These are phyloP conservation scores for Ptilonorhynchus violaceus DNA, from an alignment of 2,113 vertebrate genomes.

Conservation along the genomic window DNA sequence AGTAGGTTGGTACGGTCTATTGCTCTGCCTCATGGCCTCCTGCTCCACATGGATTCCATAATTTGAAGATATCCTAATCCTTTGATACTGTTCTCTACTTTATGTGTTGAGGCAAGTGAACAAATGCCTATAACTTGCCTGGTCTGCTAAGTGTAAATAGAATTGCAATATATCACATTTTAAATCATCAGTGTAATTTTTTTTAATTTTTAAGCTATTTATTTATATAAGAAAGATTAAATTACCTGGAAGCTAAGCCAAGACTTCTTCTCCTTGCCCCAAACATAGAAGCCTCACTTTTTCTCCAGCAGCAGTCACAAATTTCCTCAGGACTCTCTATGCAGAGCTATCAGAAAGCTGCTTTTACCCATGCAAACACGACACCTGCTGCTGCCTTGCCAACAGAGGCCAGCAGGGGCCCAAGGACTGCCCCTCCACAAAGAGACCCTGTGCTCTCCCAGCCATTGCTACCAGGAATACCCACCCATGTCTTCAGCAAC, in stretches of 20 bases:
- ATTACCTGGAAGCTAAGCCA: neutral
- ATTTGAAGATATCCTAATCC: neutral
- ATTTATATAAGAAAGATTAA: neutral
- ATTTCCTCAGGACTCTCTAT: neutral
- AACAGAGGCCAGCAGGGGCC: neutral
- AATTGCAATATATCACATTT: neutral
- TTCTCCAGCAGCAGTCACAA: neutral
- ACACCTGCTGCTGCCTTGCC: neutral
- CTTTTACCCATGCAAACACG: neutral
- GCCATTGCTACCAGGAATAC: neutral
- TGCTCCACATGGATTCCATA: neutral
- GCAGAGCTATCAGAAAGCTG: neutral
- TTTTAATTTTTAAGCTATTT: neutral
- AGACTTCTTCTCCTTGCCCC: neutral
- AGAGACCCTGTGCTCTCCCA: neutral
- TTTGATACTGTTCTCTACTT: neutral
- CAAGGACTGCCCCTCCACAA: neutral
- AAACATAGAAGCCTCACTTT: neutral
- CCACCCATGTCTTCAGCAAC: rapidly evolving
- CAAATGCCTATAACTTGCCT: neutral
- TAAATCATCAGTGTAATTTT: neutral
- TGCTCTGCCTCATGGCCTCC: neutral
- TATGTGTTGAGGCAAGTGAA: neutral
- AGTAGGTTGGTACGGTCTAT: rapidly evolving
- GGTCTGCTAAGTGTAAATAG: neutral